A percentile compares a stretch with the other conserved stretches of the same genome.
These are phyloP conservation scores for Arctia plantaginis DNA, from an alignment of 2,888 invertebrate species.

Conservation along the genomic window DNA sequence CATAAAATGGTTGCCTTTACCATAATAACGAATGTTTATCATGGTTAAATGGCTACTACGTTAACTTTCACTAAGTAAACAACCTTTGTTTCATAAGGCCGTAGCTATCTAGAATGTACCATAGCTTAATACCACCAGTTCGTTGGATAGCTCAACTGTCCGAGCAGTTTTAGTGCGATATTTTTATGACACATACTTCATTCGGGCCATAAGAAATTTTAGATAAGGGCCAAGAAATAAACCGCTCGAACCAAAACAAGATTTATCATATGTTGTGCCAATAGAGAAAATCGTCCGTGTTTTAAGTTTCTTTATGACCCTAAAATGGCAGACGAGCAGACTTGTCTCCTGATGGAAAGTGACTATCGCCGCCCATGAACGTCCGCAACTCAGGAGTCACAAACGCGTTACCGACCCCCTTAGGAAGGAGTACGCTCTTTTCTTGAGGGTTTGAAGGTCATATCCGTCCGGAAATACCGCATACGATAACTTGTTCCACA, in stretches of 20 bases:
- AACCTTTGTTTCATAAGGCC: slow-evolving; percentile 24
- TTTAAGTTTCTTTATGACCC: slow-evolving; percentile 4
- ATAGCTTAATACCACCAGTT: slow-evolving; percentile 11
- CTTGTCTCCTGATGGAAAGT: too few relatives aligned
- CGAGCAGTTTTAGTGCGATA: slow-evolving; percentile 22
- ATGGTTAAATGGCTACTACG: slow-evolving; percentile 17
- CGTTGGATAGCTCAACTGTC: slow-evolving; percentile 16
- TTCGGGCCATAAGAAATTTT: slow-evolving; percentile 18
- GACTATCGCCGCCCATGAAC: too few relatives aligned
- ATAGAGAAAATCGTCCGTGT: slow-evolving; percentile 5
- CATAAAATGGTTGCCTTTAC: slow-evolving; percentile 9
- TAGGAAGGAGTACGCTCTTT: too few relatives aligned
- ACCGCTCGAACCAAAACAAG: slow-evolving; percentile 10
- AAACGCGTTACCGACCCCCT: too few relatives aligned
- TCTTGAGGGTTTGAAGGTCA: too few relatives aligned
- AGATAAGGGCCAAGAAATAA: slow-evolving; percentile 24
- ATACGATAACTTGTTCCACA: too few relatives aligned
- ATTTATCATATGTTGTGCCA: slow-evolving; percentile 19
- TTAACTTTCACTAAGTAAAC: slow-evolving; percentile 32
- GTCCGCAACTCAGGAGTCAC: too few relatives aligned
- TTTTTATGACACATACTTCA: slow-evolving; percentile 24
- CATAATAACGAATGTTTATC: slow-evolving; percentile 1
- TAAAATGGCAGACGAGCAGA: too few relatives aligned
- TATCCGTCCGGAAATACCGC: too few relatives aligned
- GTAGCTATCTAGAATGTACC: slow-evolving; percentile 10